phyloP scores from a whole-genome alignment of 2,113 vertebrate species.

The Phainopepla nitens region DNA sequence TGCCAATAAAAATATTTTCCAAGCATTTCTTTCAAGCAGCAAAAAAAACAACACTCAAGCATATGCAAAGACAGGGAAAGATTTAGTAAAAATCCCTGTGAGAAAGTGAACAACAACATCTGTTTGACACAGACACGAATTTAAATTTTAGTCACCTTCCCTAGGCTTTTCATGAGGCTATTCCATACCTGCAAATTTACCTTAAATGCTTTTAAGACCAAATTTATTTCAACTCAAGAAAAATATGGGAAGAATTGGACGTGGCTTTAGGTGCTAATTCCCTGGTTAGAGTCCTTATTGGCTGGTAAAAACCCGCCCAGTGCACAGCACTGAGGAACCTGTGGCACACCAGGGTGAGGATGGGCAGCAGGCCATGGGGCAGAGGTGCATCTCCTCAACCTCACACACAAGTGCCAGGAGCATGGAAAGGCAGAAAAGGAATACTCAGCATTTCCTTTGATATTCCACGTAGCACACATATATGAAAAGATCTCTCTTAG shows the following conservation, averaged over 20 bases:
- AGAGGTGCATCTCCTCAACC: neutral
- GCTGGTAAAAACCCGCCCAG: neutral
- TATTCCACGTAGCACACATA: rapidly evolving
- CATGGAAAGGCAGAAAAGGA: neutral
- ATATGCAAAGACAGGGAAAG: neutral
- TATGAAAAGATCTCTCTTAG: neutral
- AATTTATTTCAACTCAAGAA: neutral
- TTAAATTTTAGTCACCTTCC: neutral
- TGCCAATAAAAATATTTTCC: neutral
- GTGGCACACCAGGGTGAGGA: neutral
- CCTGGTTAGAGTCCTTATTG: neutral
- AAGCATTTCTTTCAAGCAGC: neutral
- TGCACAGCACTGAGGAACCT: neutral
- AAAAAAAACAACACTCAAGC: neutral
- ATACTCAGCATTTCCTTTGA: neutral
- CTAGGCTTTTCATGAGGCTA: neutral
- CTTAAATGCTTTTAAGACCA: neutral
- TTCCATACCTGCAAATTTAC: neutral
- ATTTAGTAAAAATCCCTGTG: neutral
- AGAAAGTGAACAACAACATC: neutral
- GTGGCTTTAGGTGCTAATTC: neutral
- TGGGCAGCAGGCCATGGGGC: neutral
- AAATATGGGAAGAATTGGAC: rapidly evolving
- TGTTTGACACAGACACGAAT: neutral
- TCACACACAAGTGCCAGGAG: neutral